Evolutionary conservation across 2,888 invertebrate species (phyloP), one percentile per base, ranked within the genome.

Genomic region (Drosophila limbata): DNA sequence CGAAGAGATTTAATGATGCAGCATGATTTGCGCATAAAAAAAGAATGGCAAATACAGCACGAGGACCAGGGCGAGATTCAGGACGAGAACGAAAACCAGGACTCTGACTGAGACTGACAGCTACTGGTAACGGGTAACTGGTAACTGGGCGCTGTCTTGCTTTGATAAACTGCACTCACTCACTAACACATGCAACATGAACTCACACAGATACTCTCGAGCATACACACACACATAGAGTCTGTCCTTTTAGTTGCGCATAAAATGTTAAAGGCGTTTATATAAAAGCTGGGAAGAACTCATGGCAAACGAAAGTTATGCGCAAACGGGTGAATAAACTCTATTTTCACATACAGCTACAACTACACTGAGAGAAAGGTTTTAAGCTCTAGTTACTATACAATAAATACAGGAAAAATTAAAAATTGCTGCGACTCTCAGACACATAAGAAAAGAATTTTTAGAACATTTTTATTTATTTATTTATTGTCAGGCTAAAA

Each of bases 21-120:
- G 90, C 85, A 87, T 86, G 90, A 90, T 86, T 89, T 88, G 79
- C 74, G 73, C 84, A 87, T 84, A 87, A 88, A 87, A 80, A 76
- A 73, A 67, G 61, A 69, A 73, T 63, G 44, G 68, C 69, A 71
- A 64, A 60, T 64, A 76, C 10, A 37, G 51, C 3, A 44, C 8
- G 37, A 39, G 51, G n/a, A 63, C 6, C 11, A 35, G 45, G 25
- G 15, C 28, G n/a, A 40, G 33, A 17, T 10, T 15, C 48, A 40
- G 55, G 13, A 53, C 33, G 6, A 50, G 69, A 39, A 69, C 56
- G 33, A 50, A 3, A 19, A 37, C 35, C 25, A 25, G 35, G 21
- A 45, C 52, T n/a, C 40, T 40, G 69, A 28, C 70, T 45, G 74
- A 68, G 66, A 75, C 75, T 75, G 81, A 80, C 78, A 73, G 71